phyloP scores from a whole-genome alignment of 2,113 vertebrate species.

The Vulpes lagopus region DNA sequence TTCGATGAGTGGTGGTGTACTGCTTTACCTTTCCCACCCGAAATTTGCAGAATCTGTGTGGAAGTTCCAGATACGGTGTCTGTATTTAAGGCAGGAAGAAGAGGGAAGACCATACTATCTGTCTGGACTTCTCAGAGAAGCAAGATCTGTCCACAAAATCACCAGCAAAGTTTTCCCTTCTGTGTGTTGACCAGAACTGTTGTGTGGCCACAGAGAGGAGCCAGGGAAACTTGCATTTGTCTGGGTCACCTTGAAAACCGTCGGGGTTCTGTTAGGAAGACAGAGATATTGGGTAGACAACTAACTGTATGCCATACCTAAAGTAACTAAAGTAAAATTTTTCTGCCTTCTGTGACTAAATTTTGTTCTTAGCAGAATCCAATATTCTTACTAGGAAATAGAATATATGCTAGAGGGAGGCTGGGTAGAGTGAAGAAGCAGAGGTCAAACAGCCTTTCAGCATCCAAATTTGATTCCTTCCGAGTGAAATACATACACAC shows the following conservation, averaged over 20 bases:
- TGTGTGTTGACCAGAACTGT: background rate
- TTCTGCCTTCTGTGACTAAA: background rate
- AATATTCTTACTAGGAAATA: constrained; percentile 28
- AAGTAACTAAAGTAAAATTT: constrained; percentile 39
- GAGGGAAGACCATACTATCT: background rate
- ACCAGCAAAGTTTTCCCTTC: background rate
- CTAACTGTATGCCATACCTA: background rate
- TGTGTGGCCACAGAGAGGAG: background rate
- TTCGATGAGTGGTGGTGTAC: background rate
- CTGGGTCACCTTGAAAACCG: constrained; percentile 44
- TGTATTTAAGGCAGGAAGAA: constrained; percentile 5
- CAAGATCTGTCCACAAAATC: background rate
- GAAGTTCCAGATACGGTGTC: background rate
- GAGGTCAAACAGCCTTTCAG: constrained; percentile 33
- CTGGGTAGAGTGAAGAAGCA: background rate
- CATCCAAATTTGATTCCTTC: background rate
- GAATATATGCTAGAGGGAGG: background rate
- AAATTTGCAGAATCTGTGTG: background rate
- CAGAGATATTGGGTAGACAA: background rate
- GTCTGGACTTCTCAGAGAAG: constrained; percentile 14
- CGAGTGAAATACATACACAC: background rate
- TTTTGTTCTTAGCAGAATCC: constrained; percentile 24
- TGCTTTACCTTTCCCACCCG: background rate
- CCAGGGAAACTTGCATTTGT: constrained; percentile 8
- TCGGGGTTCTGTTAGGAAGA: background rate